Evolutionary conservation across 1,140 invertebrate genomes (phyloP), one percentile per base, ranked within the genome.

Genomic region (Drosophila nannoptera): DNA sequence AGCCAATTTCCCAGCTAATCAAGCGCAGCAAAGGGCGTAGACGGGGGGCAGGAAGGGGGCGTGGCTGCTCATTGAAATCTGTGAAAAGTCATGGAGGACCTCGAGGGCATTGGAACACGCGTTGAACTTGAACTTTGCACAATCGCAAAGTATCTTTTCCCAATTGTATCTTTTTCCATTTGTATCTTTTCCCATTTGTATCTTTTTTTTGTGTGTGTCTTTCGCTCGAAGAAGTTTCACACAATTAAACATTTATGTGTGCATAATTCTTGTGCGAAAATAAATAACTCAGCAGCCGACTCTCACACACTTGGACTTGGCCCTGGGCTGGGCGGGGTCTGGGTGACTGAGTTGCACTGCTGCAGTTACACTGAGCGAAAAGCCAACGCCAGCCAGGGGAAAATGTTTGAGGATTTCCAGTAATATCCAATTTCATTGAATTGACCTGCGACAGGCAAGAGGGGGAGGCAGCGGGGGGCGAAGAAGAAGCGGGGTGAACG

Each of bases 51-150:
- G 31, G 31, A 43, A 32, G 45, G 40, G n/a, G 38, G 38, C 12
- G 31, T 43, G 22, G 43, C 16, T 5, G 7, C 29, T 35, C 45
- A 50, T 33, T 29, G 45, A 22, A 22, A 22, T 22, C 22, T 22
- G 22, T 22, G 22, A 22, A 22, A 22, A 22, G 1, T 22, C 22
- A 22, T 22, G 22, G 22, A 22, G 22, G 22, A 22, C 22, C 22
- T 22, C 22, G 22, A 1, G 22, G 22, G 22, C 22, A 22, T 22
- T 2, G 1, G 70, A 45, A 35, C n/a, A 7, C 40, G 12, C 80
- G 76, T 76, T 83, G 80, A 83, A 83, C 80, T 83, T 83, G 80
- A 81, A 83, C 80, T 83, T 84, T 86, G 80, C 80, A 86, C 84
- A 83, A 83, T 83, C 84, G 78, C 75, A 75, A 12, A 58, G 12